These are phyloP conservation scores for Synergus umbraculus DNA, from an alignment of 2,888 invertebrate genomes.

Conservation along the genomic window DNA sequence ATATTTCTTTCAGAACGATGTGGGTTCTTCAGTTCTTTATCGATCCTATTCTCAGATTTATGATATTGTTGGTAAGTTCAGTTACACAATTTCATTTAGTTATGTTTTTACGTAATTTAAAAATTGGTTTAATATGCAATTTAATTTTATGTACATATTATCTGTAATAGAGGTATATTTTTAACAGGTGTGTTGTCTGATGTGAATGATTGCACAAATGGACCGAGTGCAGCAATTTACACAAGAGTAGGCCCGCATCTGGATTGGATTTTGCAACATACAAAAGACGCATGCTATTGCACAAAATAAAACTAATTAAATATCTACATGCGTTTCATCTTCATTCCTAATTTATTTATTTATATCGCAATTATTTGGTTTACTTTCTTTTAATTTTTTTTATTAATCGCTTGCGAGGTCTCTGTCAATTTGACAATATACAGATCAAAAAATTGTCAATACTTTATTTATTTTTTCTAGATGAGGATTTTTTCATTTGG, in stretches of 20 bases:
- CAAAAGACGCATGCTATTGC: constrained; percentile 81
- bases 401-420: background rate
- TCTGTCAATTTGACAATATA: background rate
- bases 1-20: constrained; percentile 77
- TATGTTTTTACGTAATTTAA: background rate
- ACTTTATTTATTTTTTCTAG: too few species aligned
- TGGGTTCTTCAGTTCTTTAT: constrained; percentile 80
- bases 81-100: background rate
- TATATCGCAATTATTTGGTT: background rate
- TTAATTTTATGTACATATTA: background rate
- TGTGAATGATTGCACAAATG: constrained; percentile 77
- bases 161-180: background rate
- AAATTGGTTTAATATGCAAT: background rate
- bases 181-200: constrained; percentile 79
- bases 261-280: constrained; percentile 80
- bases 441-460: background rate
- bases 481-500: too few species aligned
- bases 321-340: background rate
- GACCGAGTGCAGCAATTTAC: constrained; percentile 77
- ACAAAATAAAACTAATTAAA: constrained; percentile 62
- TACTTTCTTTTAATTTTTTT: background rate
- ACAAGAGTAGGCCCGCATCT: constrained; percentile 79
- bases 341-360: background rate
- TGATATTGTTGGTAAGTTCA: constrained; percentile 78
- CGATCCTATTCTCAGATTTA: constrained; percentile 78